A percentile compares a stretch with the other conserved stretches of the same genome.
Conservation (phyloP, 1,140 invertebrate species). For the Hylaeus anthracinus region DNA sequence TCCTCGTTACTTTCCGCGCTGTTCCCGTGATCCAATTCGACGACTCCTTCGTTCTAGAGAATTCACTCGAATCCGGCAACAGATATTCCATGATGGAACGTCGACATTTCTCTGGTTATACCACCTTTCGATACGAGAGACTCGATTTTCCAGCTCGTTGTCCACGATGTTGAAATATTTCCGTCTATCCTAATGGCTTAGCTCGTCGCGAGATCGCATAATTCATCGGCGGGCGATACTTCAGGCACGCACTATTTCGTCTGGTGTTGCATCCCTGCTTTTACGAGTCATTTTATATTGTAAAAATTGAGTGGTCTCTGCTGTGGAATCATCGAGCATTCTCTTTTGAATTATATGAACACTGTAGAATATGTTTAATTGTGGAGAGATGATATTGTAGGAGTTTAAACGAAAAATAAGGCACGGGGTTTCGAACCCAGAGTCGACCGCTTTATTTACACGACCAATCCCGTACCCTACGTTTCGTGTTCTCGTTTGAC, state of each 20-base stretch:
- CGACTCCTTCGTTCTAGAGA: not conserved
- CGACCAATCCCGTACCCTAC: no score
- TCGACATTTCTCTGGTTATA: not conserved
- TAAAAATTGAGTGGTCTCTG: no score
- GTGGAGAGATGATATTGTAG: no score
- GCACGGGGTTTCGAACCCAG: no score
- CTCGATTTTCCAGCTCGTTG: conserved; percentile 27
- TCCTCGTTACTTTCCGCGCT: not conserved
- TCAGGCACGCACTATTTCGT: not conserved
- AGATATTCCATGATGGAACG: conserved; percentile 13
- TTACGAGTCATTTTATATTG: not conserved
- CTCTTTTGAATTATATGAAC: no score
- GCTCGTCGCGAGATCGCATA: not conserved
- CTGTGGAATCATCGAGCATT: no score
- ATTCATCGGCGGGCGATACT: conserved; percentile 2
- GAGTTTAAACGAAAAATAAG: no score
- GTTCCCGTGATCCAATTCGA: not conserved
- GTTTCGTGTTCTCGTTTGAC: no score
- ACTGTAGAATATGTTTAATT: no score
- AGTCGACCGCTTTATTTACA: no score
- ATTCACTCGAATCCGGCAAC: not conserved
- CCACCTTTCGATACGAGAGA: not conserved
- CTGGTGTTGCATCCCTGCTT: not conserved
- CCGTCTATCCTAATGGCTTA: not conserved
- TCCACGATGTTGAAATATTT: conserved; percentile 23